These are phyloP conservation scores for Peromyscus leucopus DNA, from an alignment of 2,113 vertebrate genomes.

Conservation along the genomic window DNA sequence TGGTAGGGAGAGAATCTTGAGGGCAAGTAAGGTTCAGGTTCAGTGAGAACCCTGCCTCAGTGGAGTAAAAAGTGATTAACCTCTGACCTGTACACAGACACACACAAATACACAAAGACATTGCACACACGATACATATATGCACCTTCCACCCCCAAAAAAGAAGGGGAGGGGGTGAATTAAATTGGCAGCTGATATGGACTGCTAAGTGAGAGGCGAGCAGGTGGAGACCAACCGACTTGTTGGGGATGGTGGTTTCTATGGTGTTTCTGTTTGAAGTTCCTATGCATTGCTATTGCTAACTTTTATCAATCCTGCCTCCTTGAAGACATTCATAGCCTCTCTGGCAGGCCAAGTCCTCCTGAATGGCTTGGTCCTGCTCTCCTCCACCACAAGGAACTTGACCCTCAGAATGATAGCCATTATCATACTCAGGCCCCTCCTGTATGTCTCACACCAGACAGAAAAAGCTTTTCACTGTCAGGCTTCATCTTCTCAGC, in stretches of 20 bases:
- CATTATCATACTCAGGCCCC: background rate
- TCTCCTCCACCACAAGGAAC: background rate
- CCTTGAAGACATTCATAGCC: no score
- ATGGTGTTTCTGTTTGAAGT: background rate
- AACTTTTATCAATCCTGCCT: background rate
- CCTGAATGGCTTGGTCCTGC: background rate
- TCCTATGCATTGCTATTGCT: background rate
- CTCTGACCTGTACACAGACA: background rate
- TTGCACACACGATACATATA: background rate
- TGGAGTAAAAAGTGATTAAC: background rate
- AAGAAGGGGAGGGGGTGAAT: background rate
- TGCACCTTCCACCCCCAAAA: background rate
- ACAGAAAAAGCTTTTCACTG: background rate
- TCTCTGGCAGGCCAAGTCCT: background rate
- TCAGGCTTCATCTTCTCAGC: background rate
- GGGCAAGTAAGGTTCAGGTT: no score
- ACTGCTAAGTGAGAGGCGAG: background rate
- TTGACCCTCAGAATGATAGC: background rate
- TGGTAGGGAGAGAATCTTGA: background rate
- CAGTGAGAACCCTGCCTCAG: background rate
- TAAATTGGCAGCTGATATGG: no score
- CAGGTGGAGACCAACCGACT: fast-evolving
- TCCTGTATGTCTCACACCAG: background rate
- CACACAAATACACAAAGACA: background rate
- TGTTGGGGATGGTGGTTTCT: background rate